Evolutionary conservation across 2,888 invertebrate species (phyloP).

Genomic region (Rotaria socialis): DNA sequence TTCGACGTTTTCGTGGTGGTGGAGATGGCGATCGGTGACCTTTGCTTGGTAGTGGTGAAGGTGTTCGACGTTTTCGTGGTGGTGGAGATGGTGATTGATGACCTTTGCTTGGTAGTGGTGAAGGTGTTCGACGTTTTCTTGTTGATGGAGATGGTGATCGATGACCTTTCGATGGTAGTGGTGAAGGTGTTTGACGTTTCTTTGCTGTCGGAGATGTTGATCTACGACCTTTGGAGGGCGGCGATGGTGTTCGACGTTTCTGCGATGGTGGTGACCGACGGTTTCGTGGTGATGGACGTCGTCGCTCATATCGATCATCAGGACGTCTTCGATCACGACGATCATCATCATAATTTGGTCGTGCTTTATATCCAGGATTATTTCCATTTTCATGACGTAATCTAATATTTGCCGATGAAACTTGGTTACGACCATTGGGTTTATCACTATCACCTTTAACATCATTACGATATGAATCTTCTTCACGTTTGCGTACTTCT

Average conservation of each 20-base stretch:
- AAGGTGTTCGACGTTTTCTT: background rate
- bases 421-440: background rate
- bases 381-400: background rate
- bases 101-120: background rate
- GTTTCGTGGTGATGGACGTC: background rate
- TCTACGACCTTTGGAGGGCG: background rate
- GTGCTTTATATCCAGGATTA: background rate
- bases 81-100: background rate
- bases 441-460: background rate
- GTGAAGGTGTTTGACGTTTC: background rate
- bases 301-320: slow-evolving; percentile 8
- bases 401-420: background rate
- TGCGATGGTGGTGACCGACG: background rate
- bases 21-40: background rate
- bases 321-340: slow-evolving; percentile 26
- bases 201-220: background rate
- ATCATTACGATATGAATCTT: background rate
- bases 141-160: background rate
- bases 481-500: slow-evolving; percentile 5
- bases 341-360: background rate
- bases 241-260: background rate
- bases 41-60: background rate
- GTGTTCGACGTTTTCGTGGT: background rate
- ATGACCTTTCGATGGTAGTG: background rate
- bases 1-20: background rate